phyloP scores from a whole-genome alignment of 2,797 vertebrate genomes.

The Sardinella longiceps region DNA sequence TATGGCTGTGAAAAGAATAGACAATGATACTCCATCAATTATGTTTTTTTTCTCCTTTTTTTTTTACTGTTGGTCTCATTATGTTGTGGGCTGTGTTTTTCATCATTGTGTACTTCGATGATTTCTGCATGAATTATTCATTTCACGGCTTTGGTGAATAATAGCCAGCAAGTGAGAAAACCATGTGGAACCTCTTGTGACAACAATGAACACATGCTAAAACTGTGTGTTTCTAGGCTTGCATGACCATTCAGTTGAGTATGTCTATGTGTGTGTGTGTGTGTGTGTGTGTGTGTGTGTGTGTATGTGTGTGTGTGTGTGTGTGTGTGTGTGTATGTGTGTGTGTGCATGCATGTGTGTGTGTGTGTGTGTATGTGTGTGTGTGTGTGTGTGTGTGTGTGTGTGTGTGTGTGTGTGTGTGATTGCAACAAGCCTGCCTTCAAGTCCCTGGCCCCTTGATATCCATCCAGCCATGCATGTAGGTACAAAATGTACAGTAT shows the following conservation, averaged over 20 bases:
- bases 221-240: background rate
- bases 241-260: too few species aligned
- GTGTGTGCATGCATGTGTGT: background rate
- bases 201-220: background rate
- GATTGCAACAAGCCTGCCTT: too few species aligned
- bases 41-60: background rate
- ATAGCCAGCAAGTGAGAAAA: background rate
- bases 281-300: too few species aligned
- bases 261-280: too few species aligned
- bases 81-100: background rate
- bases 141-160: background rate
- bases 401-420: background rate
- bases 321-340: background rate
- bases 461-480: too few species aligned
- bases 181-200: background rate
- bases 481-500: too few species aligned
- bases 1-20: background rate
- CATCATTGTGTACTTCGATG: constrained; percentile 5
- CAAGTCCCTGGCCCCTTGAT: too few species aligned
- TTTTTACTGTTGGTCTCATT: background rate
- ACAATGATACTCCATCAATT: constrained; percentile 16
- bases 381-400: background rate
- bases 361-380: constrained; percentile 6
- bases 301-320: too few species aligned
- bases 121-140: constrained; percentile 15